Evolutionary conservation across 2,113 vertebrate genomes (phyloP).

Genomic region (Nothoprocta pentlandii): DNA sequence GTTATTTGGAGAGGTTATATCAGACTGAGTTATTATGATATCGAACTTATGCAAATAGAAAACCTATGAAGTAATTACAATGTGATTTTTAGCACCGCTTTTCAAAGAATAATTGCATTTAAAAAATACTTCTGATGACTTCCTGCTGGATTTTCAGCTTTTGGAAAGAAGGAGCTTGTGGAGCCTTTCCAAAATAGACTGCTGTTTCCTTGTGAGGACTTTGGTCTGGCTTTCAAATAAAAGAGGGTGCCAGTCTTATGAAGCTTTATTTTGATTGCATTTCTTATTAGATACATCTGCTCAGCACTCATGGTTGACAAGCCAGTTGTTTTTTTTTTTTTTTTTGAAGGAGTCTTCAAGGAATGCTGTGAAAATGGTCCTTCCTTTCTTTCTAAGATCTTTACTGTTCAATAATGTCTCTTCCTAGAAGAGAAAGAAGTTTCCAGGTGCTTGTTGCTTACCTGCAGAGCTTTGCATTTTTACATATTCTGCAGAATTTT

Average conservation of each 20-base stretch:
- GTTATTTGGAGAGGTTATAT: not conserved
- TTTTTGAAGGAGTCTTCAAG: not conserved
- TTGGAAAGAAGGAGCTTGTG: not conserved
- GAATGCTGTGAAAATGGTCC: not conserved
- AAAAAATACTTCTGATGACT: not conserved
- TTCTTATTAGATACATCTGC: not conserved
- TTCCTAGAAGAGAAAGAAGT: not conserved
- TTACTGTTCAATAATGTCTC: not conserved
- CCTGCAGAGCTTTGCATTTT: not conserved
- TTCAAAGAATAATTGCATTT: not conserved
- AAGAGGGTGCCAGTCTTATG: not conserved
- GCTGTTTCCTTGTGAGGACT: not conserved
- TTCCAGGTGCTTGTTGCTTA: not conserved
- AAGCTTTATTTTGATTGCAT: not conserved
- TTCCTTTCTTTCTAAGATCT: not conserved
- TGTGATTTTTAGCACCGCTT: not conserved
- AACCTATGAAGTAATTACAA: not conserved
- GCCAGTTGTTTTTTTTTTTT: not conserved
- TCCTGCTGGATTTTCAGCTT: constrained; percentile 1
- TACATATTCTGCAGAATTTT: not conserved
- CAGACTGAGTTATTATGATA: not conserved
- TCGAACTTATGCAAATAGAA: not conserved
- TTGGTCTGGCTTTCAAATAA: constrained; percentile 20
- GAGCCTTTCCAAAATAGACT: not conserved
- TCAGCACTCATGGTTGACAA: constrained; percentile 7